Percentiles rank a stretch among this genome's conserved stretches.
phyloP scores from a whole-genome alignment of 1,140 invertebrate species.

The Steinernema khuongi region DNA sequence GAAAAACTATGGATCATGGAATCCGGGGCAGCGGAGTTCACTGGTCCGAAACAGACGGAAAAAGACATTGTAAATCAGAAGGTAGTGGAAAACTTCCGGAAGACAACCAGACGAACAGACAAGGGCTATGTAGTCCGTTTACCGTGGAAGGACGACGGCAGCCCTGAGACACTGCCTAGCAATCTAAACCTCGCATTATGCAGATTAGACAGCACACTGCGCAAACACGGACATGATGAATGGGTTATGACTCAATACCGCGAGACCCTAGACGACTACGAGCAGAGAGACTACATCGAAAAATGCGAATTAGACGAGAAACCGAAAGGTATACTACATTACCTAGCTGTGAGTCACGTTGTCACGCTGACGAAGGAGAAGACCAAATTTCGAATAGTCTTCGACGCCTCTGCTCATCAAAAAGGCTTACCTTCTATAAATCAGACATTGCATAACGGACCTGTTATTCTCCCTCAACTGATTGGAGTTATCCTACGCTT shows the following conservation, averaged over 20 bases:
- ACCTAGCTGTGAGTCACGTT: neutral
- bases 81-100: no score
- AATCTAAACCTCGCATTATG: neutral
- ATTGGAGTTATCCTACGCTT: conserved; percentile 14
- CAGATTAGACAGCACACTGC: neutral
- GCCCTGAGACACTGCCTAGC: neutral
- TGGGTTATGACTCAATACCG: neutral
- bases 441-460: neutral
- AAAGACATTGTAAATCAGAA: no score
- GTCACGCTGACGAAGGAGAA: neutral
- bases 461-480: neutral
- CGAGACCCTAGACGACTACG: neutral
- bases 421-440: neutral
- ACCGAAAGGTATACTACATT: neutral
- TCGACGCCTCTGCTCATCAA: neutral
- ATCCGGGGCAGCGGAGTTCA: no score
- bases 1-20: no score
- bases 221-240: neutral
- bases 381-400: neutral
- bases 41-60: no score
- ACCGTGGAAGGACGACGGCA: neutral
- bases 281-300: neutral
- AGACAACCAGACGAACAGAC: no score
- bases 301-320: neutral
- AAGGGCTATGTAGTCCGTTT: neutral